Evolutionary conservation across 2,113 vertebrate genomes (phyloP), one percentile per base, ranked within the genome.

Genomic region (Maccullochella peelii): DNA sequence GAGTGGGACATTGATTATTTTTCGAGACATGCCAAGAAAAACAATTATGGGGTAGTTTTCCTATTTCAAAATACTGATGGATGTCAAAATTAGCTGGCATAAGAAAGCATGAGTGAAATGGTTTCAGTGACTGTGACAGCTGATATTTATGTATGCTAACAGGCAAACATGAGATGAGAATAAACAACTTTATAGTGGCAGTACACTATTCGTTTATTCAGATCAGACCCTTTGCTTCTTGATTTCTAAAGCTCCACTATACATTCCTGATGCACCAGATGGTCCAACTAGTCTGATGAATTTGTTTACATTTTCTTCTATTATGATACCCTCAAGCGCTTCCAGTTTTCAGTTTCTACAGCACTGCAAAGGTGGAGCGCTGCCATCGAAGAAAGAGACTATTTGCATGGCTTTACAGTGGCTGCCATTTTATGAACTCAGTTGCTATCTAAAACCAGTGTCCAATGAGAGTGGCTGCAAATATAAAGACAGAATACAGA

Each of bases 221-320:
- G 23, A 23, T 49, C 11, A 58, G 14, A 12, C 16, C 25, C 36
- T 23, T 73, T 69, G 23, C 36, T n/a, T 71, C 63, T 73, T 63
- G 33, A 58, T 71, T 71, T 72, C 58, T 81, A 52, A 61, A 63
- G 6, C 74, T 61, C 49, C 36, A 44, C 49, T 57, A 10, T 72
- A 52, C 25, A 68, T 77, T 36, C 47, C 21, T 52, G 40, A 77
- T 80, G 82, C 23, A 76, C 36, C 70, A 87, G 73, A 77, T 82
- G 82, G 65, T n/a, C 27, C 25, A 40, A 57, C 65, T 59, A 47
- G n/a, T 55, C 54, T 73, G 47, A 44, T 69, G 33, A 33, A 75
- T 89, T 77, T 75, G 47, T 76, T 71, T 44, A 70, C 33, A 76
- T 77, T 77, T 61, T 49, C 18, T 38, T 27, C 23, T 67, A 67